phyloP scores from a whole-genome alignment of 2,888 invertebrate genomes.

The Megaustenia siamemsis region DNA sequence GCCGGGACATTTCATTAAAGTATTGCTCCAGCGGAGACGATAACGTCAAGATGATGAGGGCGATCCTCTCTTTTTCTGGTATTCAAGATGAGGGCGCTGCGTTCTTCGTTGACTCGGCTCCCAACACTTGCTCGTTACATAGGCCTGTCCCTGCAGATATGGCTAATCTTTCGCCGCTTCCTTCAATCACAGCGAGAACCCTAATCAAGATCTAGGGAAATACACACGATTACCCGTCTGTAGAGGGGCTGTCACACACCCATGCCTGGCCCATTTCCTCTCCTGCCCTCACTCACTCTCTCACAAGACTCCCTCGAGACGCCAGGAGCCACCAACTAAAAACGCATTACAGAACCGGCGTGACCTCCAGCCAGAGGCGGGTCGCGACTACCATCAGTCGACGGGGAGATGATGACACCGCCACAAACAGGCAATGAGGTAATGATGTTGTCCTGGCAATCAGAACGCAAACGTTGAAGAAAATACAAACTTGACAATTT shows the following conservation, averaged over 20 bases:
- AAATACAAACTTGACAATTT: no score
- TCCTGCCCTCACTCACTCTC: no score
- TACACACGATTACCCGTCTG: not conserved
- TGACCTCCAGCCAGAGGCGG: not conserved
- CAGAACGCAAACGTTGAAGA: no score
- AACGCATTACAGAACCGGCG: constrained; percentile 4
- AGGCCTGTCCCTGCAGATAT: not conserved
- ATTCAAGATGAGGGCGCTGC: constrained; percentile 6
- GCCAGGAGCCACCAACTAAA: not conserved
- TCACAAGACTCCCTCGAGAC: not conserved
- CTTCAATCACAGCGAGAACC: not conserved
- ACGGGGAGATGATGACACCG: no score
- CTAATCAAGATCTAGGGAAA: not conserved
- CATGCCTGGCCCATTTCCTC: not conserved
- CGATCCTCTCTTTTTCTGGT: not conserved
- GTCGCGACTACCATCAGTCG: no score
- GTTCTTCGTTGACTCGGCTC: not conserved
- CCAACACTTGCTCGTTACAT: not conserved
- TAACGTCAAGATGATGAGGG: constrained; percentile 14
- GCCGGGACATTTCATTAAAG: constrained; percentile 25
- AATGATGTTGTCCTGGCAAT: no score
- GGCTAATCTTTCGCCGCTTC: not conserved
- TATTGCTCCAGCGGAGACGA: not conserved
- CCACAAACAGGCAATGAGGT: no score
- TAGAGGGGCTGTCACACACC: not conserved